Evolutionary conservation across 2,797 vertebrate genomes (phyloP).

Genomic region (Graptemys geographica): DNA sequence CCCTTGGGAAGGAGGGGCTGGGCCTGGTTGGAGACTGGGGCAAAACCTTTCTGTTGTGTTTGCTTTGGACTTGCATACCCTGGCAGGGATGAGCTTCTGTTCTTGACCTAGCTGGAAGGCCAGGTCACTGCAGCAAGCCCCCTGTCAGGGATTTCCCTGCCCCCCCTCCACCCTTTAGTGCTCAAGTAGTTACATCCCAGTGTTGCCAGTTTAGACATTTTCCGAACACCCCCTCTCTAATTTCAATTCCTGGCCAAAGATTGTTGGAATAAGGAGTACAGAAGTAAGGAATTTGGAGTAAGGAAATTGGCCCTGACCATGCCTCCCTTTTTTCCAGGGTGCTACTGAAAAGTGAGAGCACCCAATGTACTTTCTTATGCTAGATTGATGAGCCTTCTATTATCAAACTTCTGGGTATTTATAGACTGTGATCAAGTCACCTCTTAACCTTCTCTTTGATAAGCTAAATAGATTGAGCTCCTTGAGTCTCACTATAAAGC

Average conservation of each 20-base stretch:
- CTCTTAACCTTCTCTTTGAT: not conserved
- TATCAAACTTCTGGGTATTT: not conserved
- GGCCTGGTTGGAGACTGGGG: not conserved
- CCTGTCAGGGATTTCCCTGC: too few relatives aligned
- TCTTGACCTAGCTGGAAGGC: not conserved
- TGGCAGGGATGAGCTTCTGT: not conserved
- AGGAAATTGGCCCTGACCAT: not conserved
- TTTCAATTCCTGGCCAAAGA: not conserved
- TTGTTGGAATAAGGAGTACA: not conserved
- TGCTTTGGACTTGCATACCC: not conserved
- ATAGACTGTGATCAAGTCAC: not conserved
- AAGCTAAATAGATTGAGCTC: not conserved
- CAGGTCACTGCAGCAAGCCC: not conserved
- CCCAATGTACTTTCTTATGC: not conserved
- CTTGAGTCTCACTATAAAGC: not conserved
- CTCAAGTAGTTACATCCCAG: too few relatives aligned
- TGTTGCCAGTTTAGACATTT: too few relatives aligned
- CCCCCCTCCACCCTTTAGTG: too few relatives aligned
- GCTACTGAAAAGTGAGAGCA: not conserved
- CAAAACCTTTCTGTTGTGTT: not conserved
- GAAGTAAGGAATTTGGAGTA: not conserved
- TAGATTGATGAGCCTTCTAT: not conserved
- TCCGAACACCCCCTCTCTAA: too few relatives aligned
- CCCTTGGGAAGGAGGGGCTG: not conserved
- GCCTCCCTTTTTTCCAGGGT: not conserved